Base-by-base conservation (phyloP, 2,888 invertebrate species). In the Lysandra coridon region DNA sequence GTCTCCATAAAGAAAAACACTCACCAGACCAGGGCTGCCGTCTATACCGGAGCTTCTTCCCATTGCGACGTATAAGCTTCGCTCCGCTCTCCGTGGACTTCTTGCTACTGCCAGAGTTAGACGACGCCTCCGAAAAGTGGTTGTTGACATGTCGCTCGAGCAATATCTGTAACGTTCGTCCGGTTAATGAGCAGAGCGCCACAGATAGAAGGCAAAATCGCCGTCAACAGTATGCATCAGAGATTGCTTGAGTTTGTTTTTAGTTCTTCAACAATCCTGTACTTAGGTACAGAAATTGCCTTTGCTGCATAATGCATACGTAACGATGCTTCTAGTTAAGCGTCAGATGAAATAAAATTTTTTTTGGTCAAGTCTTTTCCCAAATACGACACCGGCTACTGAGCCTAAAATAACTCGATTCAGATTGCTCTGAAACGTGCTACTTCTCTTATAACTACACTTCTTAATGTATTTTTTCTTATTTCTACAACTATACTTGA, bases 71-170 rank as follows among this genome's bases (percentile, higher is more conserved):
- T 83, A 98, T 96, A 83, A 98, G 95, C 89, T 98, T 98, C 78
- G 96, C 95, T 7, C 94, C 92, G 84, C 97, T 96, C 81, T 97
- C 97, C 40, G 97, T 95, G 78, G 97, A 96, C 87, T 97, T 97
- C 90, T 96, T 97, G 79, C 95, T 89, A 74, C 94, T 91, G 82
- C 95, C 96, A 80, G 95, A 94, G 87, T 94, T 96, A 4, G 93
- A 89, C 74, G 95, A 95, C 44, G 92, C 91, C 86, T 96, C 97
- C 84, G 96, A 95, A 93, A 99, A 99, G 91, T 99, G 99, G 86
- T 97, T 96, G 93, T 99, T 98, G 78, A 99, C 98, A 88, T 99
- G 99, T 85, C 98, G 96, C 91, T 99, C 98, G 84, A 99, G 93
- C 81, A 98, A 96, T 81, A 95, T 96, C 97, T 97, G 95, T 60